Evolutionary conservation across 2,888 invertebrate species (phyloP).

Genomic region (Pherbina coryleti): DNA sequence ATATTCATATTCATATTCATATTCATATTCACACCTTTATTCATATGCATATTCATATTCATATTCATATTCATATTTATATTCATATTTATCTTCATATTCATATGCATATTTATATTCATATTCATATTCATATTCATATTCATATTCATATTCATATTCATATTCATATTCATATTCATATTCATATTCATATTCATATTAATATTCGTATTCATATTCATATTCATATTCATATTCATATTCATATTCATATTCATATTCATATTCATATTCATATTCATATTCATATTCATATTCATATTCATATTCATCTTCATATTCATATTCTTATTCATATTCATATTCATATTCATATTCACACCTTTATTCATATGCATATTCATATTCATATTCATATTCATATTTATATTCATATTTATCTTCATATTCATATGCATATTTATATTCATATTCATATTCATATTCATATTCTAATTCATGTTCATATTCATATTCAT

Average conservation of each 20-base stretch:
- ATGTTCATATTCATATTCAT: neutral
- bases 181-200: neutral
- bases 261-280: neutral
- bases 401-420: too few species aligned
- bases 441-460: neutral
- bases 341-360: too few species aligned
- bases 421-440: neutral
- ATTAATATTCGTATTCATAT: too few species aligned
- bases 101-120: neutral
- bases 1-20: neutral
- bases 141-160: neutral
- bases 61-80: too few species aligned
- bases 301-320: neutral
- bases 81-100: too few species aligned
- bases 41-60: too few species aligned
- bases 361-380: too few species aligned
- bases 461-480: neutral
- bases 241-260: neutral
- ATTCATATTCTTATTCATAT: neutral
- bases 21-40: too few species aligned
- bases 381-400: too few species aligned
- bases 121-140: neutral
- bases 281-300: neutral
- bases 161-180: neutral
- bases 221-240: too few species aligned